Conservation (phyloP, 2,113 vertebrate genomes). For the Bubo blakistoni region DNA sequence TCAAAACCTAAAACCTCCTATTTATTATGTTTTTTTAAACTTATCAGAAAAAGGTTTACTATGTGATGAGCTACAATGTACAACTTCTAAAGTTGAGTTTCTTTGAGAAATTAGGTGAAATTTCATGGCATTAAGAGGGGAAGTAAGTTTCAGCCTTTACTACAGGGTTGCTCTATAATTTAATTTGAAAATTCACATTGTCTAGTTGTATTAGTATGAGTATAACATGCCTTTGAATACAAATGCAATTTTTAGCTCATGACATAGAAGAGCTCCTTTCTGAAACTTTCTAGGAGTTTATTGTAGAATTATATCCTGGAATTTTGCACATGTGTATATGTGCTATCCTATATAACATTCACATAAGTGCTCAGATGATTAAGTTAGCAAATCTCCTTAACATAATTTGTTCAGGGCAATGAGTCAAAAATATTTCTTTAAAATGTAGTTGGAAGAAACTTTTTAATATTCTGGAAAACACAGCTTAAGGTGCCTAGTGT, state of each 20-base stretch:
- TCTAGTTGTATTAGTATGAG: background rate
- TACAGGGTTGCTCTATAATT: background rate
- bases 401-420: background rate
- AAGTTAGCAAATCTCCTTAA: background rate
- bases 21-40: background rate
- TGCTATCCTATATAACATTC: background rate
- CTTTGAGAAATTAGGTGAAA: background rate
- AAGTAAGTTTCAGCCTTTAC: background rate
- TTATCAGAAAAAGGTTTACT: background rate
- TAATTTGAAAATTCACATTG: background rate
- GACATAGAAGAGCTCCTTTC: background rate
- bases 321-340: background rate
- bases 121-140: background rate
- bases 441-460: background rate
- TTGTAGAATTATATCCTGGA: background rate
- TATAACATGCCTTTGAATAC: background rate
- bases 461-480: background rate
- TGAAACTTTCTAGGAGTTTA: background rate
- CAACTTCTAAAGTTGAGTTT: background rate
- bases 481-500: background rate
- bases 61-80: background rate
- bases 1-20: background rate
- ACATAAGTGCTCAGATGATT: background rate
- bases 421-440: background rate
- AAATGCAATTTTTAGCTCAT: background rate